phyloP scores from a whole-genome alignment of 2,888 invertebrate genomes.

The Sminthurinus aureus region DNA sequence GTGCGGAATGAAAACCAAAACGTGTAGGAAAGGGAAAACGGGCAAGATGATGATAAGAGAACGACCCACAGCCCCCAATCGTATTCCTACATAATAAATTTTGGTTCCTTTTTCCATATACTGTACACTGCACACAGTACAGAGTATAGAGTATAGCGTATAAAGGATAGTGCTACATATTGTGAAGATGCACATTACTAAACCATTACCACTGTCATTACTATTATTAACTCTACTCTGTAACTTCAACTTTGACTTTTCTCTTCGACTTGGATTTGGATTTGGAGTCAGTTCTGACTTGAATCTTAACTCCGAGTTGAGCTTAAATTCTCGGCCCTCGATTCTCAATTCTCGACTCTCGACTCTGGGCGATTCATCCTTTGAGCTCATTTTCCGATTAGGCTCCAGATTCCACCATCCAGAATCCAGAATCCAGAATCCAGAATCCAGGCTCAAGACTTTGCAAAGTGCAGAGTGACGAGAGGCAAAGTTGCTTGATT shows the following conservation, averaged over 20 bases:
- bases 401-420: background rate
- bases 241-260: background rate
- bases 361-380: background rate
- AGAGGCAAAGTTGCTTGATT: background rate
- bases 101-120: too few relatives aligned
- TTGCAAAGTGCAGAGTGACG: too few relatives aligned
- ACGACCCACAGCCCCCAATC: background rate
- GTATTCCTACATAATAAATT: too few relatives aligned
- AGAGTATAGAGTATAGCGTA: background rate
- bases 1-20: too few relatives aligned
- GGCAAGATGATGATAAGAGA: background rate
- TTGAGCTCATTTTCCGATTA: background rate
- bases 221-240: background rate
- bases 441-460: too few relatives aligned
- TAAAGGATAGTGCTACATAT: background rate
- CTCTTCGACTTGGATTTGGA: too few relatives aligned
- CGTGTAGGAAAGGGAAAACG: background rate
- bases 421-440: too few relatives aligned
- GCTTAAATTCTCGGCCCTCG: too few relatives aligned
- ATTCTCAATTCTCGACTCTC: too few relatives aligned
- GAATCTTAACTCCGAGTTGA: too few relatives aligned
- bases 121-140: too few relatives aligned
- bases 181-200: background rate
- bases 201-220: background rate
- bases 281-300: too few relatives aligned